Evolutionary conservation across 2,888 invertebrate genomes (phyloP).

Genomic region (Eristalis tenax): DNA sequence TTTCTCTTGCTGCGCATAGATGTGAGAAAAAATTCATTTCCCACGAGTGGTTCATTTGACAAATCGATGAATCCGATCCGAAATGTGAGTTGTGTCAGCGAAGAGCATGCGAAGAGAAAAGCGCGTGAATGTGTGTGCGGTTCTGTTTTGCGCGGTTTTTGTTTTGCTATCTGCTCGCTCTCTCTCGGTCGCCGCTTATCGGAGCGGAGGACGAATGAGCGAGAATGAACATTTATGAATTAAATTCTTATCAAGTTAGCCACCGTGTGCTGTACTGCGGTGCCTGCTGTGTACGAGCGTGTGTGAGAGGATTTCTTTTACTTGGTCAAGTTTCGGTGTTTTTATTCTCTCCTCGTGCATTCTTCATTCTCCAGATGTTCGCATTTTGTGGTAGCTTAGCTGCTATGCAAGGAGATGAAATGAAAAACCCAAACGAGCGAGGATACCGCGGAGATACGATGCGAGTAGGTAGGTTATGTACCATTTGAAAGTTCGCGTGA

Average conservation of each 20-base stretch:
- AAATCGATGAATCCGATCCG: constrained; percentile 55
- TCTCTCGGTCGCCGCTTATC: neutral
- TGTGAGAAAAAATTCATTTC: constrained; percentile 36
- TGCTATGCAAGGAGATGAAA: constrained; percentile 12
- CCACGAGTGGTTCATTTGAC: constrained; percentile 45
- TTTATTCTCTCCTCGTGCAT: constrained; percentile 20
- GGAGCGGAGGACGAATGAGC: constrained; percentile 28
- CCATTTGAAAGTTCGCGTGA: constrained; percentile 23
- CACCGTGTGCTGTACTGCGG: neutral
- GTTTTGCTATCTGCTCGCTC: constrained; percentile 28
- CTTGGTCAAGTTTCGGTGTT: neutral
- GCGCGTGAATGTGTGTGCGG: neutral
- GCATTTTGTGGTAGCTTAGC: constrained; percentile 17
- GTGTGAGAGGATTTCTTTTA: constrained; percentile 12
- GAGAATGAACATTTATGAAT: constrained; percentile 63
- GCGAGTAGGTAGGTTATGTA: too few species aligned
- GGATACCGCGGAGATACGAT: constrained; percentile 9
- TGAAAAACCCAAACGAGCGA: neutral
- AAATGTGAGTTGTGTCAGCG: neutral
- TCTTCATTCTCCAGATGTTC: constrained; percentile 47
- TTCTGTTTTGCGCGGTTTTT: constrained; percentile 50
- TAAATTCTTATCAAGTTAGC: constrained; percentile 31
- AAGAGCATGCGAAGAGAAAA: constrained; percentile 23
- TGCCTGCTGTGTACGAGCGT: constrained; percentile 5
- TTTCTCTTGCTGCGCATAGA: constrained; percentile 10